Percentiles rank a stretch among this genome's conserved stretches.
Evolutionary conservation across 2,888 invertebrate species (phyloP).

Genomic region (Folsomia candida): DNA sequence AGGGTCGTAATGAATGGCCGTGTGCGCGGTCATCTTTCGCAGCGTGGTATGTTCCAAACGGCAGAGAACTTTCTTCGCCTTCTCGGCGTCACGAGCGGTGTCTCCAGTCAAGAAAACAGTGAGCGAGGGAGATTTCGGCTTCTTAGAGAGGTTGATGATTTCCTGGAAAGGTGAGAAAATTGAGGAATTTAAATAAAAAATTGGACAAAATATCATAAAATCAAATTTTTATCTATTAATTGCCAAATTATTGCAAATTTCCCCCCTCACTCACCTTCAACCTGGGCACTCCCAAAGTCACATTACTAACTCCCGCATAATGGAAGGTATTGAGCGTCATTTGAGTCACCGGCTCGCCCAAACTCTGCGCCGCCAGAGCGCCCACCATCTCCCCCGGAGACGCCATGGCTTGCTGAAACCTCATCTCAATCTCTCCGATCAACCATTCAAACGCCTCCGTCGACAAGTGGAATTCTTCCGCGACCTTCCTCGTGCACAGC

Average conservation of each 20-base stretch:
- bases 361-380: slow-evolving; percentile 96
- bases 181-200: too few relatives aligned
- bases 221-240: not conserved
- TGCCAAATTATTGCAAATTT: too few relatives aligned
- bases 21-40: slow-evolving; percentile 94
- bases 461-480: slow-evolving; percentile 91
- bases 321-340: slow-evolving; percentile 99
- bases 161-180: slow-evolving; percentile 55
- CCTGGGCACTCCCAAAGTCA: slow-evolving; percentile 98
- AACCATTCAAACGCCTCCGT: slow-evolving; percentile 99
- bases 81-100: slow-evolving; percentile 96
- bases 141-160: slow-evolving; percentile 95
- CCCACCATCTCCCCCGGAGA: slow-evolving; percentile 99
- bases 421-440: slow-evolving; percentile 96
- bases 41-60: slow-evolving; percentile 96
- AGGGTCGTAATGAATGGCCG: slow-evolving; percentile 99
- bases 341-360: slow-evolving; percentile 99
- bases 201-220: too few relatives aligned
- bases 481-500: slow-evolving; percentile 91
- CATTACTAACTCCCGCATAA: slow-evolving; percentile 99
- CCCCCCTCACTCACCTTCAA: slow-evolving; percentile 83
- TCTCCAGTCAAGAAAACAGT: slow-evolving; percentile 96
- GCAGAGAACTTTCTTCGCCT: slow-evolving; percentile 97
- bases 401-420: slow-evolving; percentile 93
- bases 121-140: slow-evolving; percentile 97